These are phyloP conservation scores for Pithys albifrons DNA, from an alignment of 2,113 vertebrate genomes.

Conservation along the genomic window DNA sequence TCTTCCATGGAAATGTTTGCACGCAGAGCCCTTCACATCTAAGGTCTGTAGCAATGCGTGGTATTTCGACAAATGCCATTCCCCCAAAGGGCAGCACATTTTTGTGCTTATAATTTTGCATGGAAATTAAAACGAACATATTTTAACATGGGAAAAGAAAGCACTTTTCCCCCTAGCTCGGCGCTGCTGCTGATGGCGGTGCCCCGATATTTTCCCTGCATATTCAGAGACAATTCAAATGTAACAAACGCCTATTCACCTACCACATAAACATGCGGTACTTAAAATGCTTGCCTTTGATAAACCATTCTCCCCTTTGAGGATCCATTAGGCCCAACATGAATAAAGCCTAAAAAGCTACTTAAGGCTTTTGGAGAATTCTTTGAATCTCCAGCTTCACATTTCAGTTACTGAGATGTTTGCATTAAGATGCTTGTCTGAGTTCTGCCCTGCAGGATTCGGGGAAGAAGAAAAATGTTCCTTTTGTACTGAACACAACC, in stretches of 20 bases:
- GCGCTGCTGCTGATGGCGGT: not conserved
- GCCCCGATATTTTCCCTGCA: not conserved
- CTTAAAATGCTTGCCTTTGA: constrained; percentile 37
- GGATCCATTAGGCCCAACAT: constrained; percentile 12
- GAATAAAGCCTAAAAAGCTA: constrained; percentile 25
- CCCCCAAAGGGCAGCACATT: constrained; percentile 24
- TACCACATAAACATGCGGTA: not conserved
- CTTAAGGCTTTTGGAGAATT: constrained; percentile 42
- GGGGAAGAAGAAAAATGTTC: constrained; percentile 38
- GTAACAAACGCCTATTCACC: not conserved
- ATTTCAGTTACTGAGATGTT: constrained; percentile 7
- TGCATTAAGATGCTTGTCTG: constrained; percentile 48
- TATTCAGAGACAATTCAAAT: constrained; percentile 22
- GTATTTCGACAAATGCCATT: constrained; percentile 56
- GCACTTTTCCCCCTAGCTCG: not conserved
- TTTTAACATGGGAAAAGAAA: constrained; percentile 38
- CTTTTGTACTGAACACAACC: constrained; percentile 23
- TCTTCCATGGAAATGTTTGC: constrained; percentile 19
- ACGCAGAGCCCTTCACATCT: not conserved
- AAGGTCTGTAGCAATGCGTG: constrained; percentile 12
- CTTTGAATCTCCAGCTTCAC: constrained; percentile 25
- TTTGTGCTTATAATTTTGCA: constrained; percentile 26
- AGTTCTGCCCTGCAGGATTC: constrained; percentile 37
- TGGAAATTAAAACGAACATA: constrained; percentile 26
- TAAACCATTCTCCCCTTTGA: constrained; percentile 20